phyloP scores from a whole-genome alignment of 37 sponge, comb jelly and placozoan species.

The Eunapius fragilis region DNA sequence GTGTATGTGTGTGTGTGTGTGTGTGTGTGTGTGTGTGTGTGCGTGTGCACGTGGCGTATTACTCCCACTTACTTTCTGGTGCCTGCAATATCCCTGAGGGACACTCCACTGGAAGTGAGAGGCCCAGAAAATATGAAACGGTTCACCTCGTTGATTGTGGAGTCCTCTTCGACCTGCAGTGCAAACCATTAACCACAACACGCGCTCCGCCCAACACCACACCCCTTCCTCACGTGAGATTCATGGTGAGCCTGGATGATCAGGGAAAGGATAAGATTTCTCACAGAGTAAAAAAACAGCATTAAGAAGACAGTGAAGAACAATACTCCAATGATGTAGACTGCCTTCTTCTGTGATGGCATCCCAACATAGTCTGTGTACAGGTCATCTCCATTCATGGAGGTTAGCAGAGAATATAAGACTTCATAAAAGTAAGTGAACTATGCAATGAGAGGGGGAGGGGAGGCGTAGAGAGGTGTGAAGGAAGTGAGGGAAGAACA shows the following conservation, averaged over 20 bases:
- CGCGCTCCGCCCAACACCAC: no score
- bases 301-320: slow-evolving; percentile 51
- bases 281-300: slow-evolving; percentile 52
- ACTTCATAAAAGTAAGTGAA: neutral
- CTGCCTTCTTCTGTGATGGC: neutral
- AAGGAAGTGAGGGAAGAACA: neutral
- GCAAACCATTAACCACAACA: no score
- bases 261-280: slow-evolving; percentile 57
- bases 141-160: slow-evolving; percentile 62
- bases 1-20: no score
- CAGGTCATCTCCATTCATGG: slow-evolving; percentile 62
- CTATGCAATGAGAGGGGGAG: neutral
- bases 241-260: slow-evolving; percentile 45
- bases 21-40: no score
- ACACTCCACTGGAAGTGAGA: slow-evolving; percentile 36
- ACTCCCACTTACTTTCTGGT: slow-evolving; percentile 34
- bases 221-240: slow-evolving; percentile 51
- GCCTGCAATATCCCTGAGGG: slow-evolving; percentile 41
- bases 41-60: no score
- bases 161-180: no score
- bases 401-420: neutral
- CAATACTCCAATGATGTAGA: slow-evolving; percentile 39
- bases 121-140: slow-evolving; percentile 57
- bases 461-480: no score
- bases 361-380: slow-evolving; percentile 15